Evolutionary conservation across 2,888 invertebrate genomes (phyloP), one percentile per base, ranked within the genome.

Genomic region (Pseudococcus longispinus): DNA sequence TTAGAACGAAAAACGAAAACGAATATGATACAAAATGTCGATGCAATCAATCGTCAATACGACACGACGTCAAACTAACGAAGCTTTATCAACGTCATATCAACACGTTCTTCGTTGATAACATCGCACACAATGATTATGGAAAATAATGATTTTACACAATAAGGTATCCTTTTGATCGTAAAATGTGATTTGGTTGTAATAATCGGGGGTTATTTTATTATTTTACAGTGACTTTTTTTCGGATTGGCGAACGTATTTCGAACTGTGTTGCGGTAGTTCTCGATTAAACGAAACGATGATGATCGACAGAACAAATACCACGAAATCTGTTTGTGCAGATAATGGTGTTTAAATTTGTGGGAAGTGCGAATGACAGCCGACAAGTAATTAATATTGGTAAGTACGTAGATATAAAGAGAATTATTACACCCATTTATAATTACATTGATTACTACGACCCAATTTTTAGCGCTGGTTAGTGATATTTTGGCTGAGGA

Each of bases 361-460:
- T 70, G 15, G 29, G 18, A 70, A 70, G 29, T 70, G 70, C 29
- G 29, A 70, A 29, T 70, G 70, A 70, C 70, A 70, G 70, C 70
- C 13, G 70, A 70, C 70, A 15, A 29, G 29, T 29, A 70, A 70
- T 70, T 70, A 70, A 70, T 70, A 70, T 70, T 18, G 29, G 70
- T 15, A 15, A 29, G 70, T 70, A 29, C 70, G 70, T 18, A 65
- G 3, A 26, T 65, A 70, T 29, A 4, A 15, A 70, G 65, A 23
- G 70, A 70, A 29, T 70, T 70, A 70, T 70, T 70, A 70, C 70
- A 29, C 70, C n/a, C 29, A 70, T 70, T 70, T 70, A 70, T 29
- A 29, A 70, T 29, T 70, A 70, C 32, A 70, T 70, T 70, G 29
- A 70, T 70, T 70, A 20, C 8, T 29, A 70, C 70, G 70, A 70